Conservation (phyloP, 2,888 invertebrate species). For the Trichogramma dendrolimi region DNA sequence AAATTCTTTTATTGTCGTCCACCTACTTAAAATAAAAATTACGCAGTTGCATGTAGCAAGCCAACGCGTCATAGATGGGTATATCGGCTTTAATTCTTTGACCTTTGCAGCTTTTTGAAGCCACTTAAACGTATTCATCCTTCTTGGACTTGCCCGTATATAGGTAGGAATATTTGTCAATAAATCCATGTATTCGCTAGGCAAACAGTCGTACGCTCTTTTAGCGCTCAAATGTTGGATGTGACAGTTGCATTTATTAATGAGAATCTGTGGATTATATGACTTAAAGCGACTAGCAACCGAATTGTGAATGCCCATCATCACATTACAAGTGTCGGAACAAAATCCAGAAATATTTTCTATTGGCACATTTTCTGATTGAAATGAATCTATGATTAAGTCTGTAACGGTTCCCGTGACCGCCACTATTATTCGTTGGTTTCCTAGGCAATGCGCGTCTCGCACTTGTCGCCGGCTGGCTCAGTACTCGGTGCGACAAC, state of each 20-base stretch:
- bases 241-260: slow-evolving; percentile 44
- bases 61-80: background rate
- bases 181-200: background rate
- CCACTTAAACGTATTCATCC: background rate
- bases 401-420: too few relatives aligned
- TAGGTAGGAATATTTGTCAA: background rate
- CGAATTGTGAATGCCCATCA: slow-evolving; percentile 32
- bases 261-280: slow-evolving; percentile 35
- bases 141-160: background rate
- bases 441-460: too few relatives aligned
- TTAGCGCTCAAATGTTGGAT: slow-evolving; percentile 6
- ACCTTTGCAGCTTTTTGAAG: background rate
- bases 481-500: too few relatives aligned
- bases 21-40: background rate
- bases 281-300: slow-evolving; percentile 6
- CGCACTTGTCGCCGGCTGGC: too few relatives aligned
- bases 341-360: slow-evolving; percentile 35
- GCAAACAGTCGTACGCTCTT: background rate
- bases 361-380: slow-evolving; percentile 31
- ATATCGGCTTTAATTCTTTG: background rate
- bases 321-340: slow-evolving; percentile 39
- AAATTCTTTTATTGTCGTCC: background rate
- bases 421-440: too few relatives aligned
- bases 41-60: background rate
- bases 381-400: slow-evolving; percentile 17